Conservation (phyloP, 1,140 invertebrate species). For the Oscheius sp. region DNA sequence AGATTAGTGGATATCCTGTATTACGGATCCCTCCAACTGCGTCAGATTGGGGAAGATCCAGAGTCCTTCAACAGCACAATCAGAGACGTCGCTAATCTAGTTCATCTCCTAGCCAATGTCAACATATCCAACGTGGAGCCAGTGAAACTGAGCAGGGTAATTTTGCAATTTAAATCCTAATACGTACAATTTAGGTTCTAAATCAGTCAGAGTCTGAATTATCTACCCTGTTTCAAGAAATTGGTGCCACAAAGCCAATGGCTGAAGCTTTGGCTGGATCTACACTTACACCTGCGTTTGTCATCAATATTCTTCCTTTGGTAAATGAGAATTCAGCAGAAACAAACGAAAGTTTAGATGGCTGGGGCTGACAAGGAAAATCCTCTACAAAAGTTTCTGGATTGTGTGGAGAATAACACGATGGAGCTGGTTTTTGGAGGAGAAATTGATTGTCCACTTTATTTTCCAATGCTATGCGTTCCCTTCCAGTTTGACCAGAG, state of each 20-base stretch:
- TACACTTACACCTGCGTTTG: not conserved
- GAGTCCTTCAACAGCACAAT: constrained; percentile 18
- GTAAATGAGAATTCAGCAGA: too few relatives aligned
- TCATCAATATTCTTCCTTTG: not conserved
- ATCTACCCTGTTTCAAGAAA: not conserved
- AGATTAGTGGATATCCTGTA: constrained; percentile 35
- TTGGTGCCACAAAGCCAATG: not conserved
- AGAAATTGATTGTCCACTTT: too few relatives aligned
- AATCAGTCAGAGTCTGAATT: not conserved
- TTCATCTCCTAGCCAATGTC: constrained; percentile 26
- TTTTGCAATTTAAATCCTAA: not conserved
- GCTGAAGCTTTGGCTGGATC: not conserved
- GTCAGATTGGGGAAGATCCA: constrained; percentile 34
- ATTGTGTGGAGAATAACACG: too few relatives aligned
- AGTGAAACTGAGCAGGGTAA: not conserved
- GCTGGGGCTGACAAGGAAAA: too few relatives aligned
- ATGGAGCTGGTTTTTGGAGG: too few relatives aligned
- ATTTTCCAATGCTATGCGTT: not conserved
- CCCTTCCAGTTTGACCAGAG: not conserved
- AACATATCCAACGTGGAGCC: constrained; percentile 3
- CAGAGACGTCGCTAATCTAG: constrained; percentile 14
- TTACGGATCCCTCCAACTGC: constrained; percentile 13
- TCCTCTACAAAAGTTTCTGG: too few relatives aligned
- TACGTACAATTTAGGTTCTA: not conserved
- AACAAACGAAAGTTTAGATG: too few relatives aligned